Evolutionary conservation across 2,888 invertebrate genomes (phyloP), one percentile per base, ranked within the genome.

Genomic region (Ophion obscuratus): DNA sequence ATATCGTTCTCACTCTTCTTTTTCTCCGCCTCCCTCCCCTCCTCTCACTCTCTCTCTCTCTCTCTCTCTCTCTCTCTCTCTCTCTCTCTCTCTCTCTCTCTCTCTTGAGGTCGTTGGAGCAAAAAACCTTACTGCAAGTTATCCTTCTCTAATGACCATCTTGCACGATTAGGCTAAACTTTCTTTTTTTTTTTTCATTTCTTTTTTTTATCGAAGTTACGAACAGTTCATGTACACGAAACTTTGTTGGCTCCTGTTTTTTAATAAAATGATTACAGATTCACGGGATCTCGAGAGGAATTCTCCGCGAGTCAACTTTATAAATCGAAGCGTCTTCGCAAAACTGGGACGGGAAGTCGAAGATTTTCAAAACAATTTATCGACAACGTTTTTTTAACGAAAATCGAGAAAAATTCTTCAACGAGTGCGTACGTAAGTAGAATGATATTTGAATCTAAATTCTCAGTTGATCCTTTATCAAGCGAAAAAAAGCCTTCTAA

Each of bases 121-220:
- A 36, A 75, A 73, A 64, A 64, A 78, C 40, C 24, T 17, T 47
- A 73, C 62, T 79, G 78, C 79, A 80, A 86, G 77, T 81, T 77
- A 74, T 70, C 53, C 74, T 83, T 57, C 81, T 83, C 86, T 86
- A 86, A 86, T 86, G 86, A 86, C 86, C 83, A 83, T 83, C 86
- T 86, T 86, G 78, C 86, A 86, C 86, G 86, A 86, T 86, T 86
- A 83, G 86, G 27, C 83, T 75, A 68, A 86, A 83, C 81, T 83
- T 83, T 47, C 59, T 70, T 66, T 64, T 71, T 66, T 64, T 71
- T 78, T 83, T 79, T 24, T 24, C 24, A 67, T 53, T 5, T n/a
- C 27, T 68, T 70, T 24, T 70, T 77, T 68, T 78, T 70, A 83
- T 81, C 78, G 74, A 44, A 68, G 62, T 57, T 66, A 57, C 67